A percentile compares a stretch with the other conserved stretches of the same genome.
phyloP scores from a whole-genome alignment of 2,888 invertebrate genomes.

The Cyclophora albipunctata region DNA sequence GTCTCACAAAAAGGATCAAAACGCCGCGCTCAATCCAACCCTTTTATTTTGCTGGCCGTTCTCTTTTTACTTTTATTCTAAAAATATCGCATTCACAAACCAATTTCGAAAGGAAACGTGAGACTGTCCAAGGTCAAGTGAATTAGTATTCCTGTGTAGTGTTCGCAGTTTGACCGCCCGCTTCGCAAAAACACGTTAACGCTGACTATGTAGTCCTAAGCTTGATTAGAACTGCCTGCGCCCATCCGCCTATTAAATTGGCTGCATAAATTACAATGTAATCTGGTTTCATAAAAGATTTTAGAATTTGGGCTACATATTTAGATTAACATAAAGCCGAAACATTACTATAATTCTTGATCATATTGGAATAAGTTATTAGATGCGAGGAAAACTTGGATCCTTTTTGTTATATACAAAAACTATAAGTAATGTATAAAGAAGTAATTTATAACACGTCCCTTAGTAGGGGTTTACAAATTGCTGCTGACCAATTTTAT shows the following conservation, averaged over 20 bases:
- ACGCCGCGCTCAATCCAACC: conserved; percentile 56
- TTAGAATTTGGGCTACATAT: too few species aligned
- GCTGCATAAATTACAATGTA: not conserved
- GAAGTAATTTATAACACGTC: too few species aligned
- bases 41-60: conserved; percentile 60
- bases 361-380: too few species aligned
- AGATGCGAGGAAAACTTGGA: too few species aligned
- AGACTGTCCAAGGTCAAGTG: conserved; percentile 66
- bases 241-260: conserved; percentile 4
- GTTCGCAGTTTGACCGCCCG: conserved; percentile 65
- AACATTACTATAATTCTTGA: too few species aligned
- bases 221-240: conserved; percentile 51
- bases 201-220: conserved; percentile 51
- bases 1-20: conserved; percentile 54
- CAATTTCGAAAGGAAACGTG: conserved; percentile 75
- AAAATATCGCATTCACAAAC: conserved; percentile 73
- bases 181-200: conserved; percentile 68
- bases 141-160: conserved; percentile 70
- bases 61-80: conserved; percentile 71
- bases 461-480: too few species aligned
- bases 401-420: too few species aligned
- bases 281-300: too few species aligned
- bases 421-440: too few species aligned
- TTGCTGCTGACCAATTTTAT: too few species aligned
- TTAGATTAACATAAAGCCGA: too few species aligned